Evolutionary conservation across 2,888 invertebrate genomes (phyloP), one percentile per base, ranked within the genome.

Genomic region (Junonia oenone): DNA sequence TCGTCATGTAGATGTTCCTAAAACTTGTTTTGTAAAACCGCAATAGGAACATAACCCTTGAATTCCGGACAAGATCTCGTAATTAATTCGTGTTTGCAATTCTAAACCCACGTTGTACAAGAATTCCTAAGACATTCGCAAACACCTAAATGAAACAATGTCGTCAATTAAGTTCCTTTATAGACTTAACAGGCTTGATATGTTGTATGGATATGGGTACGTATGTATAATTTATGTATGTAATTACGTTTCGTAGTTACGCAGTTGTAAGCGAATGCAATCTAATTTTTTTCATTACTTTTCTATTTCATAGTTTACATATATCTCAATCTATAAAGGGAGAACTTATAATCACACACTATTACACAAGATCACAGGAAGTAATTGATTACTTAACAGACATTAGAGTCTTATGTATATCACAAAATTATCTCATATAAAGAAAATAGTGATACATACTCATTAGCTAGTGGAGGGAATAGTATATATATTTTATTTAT

Each of bases 401-500:
- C n/a, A n/a, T n/a, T n/a, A n/a, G n/a, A n/a, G n/a, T 5, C 22
- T 22, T 22, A 22, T 33, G 4, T 33, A n/a, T 33, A 3, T 11
- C 3, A 1, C 1, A 33, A 33, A 33, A 9, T n/a, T 33, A 1
- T 33, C 31, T 33, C 11, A 5, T 35, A 13, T 13, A 14, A 35
- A 35, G 14, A 13, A 35, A 35, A 6, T n/a, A 19, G 17, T 15
- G 11, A 1, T 3, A 40, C 19, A 40, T n/a, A 11, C 1, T 40
- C 17, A 19, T 19, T 40, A 40, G 9, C 1, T n/a, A 33, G 17
- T 35, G 13, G n/a, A 14, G 37, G 31, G 35, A 15, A 51, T 26
- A 6, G 26, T 38, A 19, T 37, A 22, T 19, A n/a, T n/a, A n/a
- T n/a, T 33, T 45, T 45, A 45, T 53, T 53, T 53, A 46, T 53